Evolutionary conservation across 2,888 invertebrate species (phyloP).

Genomic region (Danaus chrysippus): DNA sequence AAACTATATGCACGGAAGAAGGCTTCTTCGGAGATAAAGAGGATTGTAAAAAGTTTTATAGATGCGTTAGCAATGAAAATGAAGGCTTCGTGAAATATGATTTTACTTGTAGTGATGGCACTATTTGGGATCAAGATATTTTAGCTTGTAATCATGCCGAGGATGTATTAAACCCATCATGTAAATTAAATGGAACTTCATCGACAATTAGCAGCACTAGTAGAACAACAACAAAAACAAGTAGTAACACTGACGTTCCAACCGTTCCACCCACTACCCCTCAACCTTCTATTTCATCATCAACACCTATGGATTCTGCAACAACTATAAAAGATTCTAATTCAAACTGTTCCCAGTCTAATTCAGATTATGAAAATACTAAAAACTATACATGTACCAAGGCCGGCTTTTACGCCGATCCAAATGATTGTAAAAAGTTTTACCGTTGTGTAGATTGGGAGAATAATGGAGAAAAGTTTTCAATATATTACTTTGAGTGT

Average conservation of each 20-base stretch:
- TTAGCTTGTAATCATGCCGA: constrained; percentile 75
- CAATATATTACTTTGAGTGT: constrained; percentile 83
- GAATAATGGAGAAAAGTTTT: constrained; percentile 75
- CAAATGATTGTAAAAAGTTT: constrained; percentile 81
- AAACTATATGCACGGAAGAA: constrained; percentile 69
- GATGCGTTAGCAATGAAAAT: constrained; percentile 83
- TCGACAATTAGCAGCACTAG: constrained; percentile 35
- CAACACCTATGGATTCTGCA: constrained; percentile 28
- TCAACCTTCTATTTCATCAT: constrained; percentile 28
- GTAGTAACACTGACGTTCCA: constrained; percentile 18
- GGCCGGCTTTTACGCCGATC: constrained; percentile 81
- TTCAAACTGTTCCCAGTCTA: constrained; percentile 42
- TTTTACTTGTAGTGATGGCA: constrained; percentile 86
- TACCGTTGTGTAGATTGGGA: constrained; percentile 83
- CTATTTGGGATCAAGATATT: constrained; percentile 85
- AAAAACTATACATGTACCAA: constrained; percentile 67
- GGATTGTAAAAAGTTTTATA: constrained; percentile 87
- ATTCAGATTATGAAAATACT: constrained; percentile 47
- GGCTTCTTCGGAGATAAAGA: constrained; percentile 84
- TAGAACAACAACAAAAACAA: constrained; percentile 31
- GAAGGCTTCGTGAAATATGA: constrained; percentile 82
- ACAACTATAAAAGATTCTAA: constrained; percentile 43
- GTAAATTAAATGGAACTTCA: constrained; percentile 36
- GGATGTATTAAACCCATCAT: constrained; percentile 60
- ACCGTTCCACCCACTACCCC: constrained; percentile 25